phyloP scores from a whole-genome alignment of 2,888 invertebrate species.

The Dynastes maya region DNA sequence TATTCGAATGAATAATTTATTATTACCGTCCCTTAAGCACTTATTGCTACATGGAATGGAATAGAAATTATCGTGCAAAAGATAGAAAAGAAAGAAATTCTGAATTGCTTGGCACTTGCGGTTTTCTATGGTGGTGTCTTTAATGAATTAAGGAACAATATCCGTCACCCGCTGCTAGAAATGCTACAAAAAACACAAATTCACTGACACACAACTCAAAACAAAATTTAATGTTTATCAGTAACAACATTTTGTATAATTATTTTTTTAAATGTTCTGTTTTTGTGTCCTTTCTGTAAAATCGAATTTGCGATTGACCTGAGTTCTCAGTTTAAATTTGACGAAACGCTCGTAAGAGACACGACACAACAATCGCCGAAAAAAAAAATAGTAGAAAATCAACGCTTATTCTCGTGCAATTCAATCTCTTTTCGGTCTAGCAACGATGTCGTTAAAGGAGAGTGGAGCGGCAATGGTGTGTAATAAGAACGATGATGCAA shows the following conservation, averaged over 20 bases:
- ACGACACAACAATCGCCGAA: background rate
- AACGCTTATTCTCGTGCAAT: conserved; percentile 21
- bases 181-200: conserved; percentile 15
- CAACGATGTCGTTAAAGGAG: background rate
- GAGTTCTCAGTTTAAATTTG: background rate
- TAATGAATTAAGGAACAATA: conserved; percentile 19
- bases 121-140: conserved; percentile 2
- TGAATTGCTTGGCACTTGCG: conserved; percentile 33
- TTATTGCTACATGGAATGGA: conserved; percentile 15
- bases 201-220: conserved; percentile 28
- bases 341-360: background rate
- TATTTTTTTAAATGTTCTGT: background rate
- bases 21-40: too few relatives aligned
- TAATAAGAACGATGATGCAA: conserved; percentile 42
- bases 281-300: background rate
- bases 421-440: conserved; percentile 11
- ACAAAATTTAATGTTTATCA: conserved; percentile 18
- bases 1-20: too few relatives aligned
- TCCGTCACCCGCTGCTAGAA: conserved; percentile 9
- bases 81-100: conserved; percentile 2
- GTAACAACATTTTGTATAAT: background rate
- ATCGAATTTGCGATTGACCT: background rate
- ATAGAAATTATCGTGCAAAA: conserved; percentile 14
- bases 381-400: conserved; percentile 9
- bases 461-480: conserved; percentile 8